Percentiles rank a stretch among this genome's conserved stretches.
These are phyloP conservation scores for Pygoscelis adeliae DNA, from an alignment of 2,113 vertebrate species.

Conservation along the genomic window DNA sequence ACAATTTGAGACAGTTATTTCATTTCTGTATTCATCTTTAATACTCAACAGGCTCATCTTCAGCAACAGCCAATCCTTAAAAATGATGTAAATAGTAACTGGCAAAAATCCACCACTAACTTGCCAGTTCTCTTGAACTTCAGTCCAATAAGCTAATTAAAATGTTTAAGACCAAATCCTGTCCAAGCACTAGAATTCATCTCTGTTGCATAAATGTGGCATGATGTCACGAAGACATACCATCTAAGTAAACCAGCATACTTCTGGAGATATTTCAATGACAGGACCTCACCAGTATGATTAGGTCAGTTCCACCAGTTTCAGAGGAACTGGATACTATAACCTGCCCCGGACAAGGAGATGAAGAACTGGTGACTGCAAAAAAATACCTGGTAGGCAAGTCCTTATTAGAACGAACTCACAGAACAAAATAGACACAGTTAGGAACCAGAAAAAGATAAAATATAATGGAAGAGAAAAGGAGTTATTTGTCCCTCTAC, in stretches of 20 bases:
- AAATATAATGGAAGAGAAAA: not conserved
- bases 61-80: not conserved
- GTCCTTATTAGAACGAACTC: not conserved
- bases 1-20: not conserved
- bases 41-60: not conserved
- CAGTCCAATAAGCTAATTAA: conserved; percentile 25
- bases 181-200: not conserved
- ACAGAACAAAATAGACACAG: not conserved
- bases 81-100: not conserved
- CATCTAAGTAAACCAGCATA: not conserved
- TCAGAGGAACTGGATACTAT: not conserved
- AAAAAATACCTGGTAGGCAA: not conserved
- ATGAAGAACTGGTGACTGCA: not conserved
- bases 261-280: not conserved
- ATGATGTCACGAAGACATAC: not conserved
- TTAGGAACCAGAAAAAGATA: not conserved
- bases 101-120: conserved; percentile 1
- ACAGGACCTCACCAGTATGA: not conserved
- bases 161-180: not conserved
- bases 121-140: not conserved
- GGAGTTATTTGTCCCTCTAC: not conserved
- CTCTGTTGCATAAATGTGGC: not conserved
- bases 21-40: not conserved
- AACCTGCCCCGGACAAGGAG: not conserved
- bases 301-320: not conserved